Evolutionary conservation across 2,113 vertebrate species (phyloP), one percentile per base, ranked within the genome.

Genomic region (Tenrec ecaudatus): DNA sequence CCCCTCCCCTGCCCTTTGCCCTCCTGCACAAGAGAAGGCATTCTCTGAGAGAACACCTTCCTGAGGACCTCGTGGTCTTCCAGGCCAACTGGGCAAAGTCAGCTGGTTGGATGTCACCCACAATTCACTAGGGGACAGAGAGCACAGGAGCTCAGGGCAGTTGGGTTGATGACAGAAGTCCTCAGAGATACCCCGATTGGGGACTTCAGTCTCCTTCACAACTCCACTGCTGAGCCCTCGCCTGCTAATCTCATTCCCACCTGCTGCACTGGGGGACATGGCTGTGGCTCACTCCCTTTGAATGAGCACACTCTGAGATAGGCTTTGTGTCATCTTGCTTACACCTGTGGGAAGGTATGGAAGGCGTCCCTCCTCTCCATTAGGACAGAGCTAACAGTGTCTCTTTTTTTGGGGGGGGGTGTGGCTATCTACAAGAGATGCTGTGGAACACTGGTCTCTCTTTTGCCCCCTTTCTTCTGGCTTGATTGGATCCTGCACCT

Each of bases 31-130:
- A 66, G 60, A 60, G n/a, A 6, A 43, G 84, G 16, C 7, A 10
- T 57, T 69, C 7, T 25, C 11, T 69, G 12, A 29, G 14, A 60
- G 15, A 89, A 9, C 60, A 53, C 82, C 31, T 58, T 8, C 10
- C 23, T 31, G 40, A 78, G 1, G 2, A 1, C 36, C 53, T 83
- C 19, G 2, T 23, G 31, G 1, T 79, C 64, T 75, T 81, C 66
- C 29, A 3, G 25, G 62, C 40, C 47, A 75, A 38, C 20, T 22
- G 4, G n/a, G 71, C 31, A 29, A 69, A 71, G 27, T 3, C 27
- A 78, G 36, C 29, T 15, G 2, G 0, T 23, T 47, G 38, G 12
- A 57, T 0, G 0, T 16, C 43, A 64, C 0, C 0, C n/a, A 38
- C 7, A 11, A 4, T 8, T 73, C n/a, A 3, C 8, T 3, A 6